Base-by-base conservation (phyloP, 2,888 invertebrate species). In the Villa cingulata region DNA sequence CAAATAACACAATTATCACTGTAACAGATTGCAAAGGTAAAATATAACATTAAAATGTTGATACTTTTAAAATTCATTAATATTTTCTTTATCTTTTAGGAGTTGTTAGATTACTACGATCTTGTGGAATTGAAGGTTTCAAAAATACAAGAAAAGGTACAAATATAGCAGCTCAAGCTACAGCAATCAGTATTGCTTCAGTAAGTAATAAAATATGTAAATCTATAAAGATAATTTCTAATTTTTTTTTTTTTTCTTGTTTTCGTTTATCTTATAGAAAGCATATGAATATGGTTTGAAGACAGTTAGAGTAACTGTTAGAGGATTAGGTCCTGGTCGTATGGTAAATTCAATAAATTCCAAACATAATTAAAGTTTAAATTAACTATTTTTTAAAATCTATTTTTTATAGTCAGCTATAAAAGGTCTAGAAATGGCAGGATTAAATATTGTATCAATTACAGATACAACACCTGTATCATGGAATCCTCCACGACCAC, bases 141-240 rank as follows among this genome's bases (percentile, higher is more conserved):
- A 94, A 91, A 70, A 89, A 95, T 66, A 82, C 92, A 0, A 81
- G 85, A 57, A 96, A 96, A 69, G 95, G 95, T 52, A 96, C 96
- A 5, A 95, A 92, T 63, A 85, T 96, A 59, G 96, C 96, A 37
- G 96, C 94, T 2, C 95, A 97, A 70, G 87, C 94, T 14, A 88
- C 94, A 20, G 95, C 89, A 20, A 80, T 92, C 46, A 79, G 74
- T 49, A 70, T 92, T 57, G 83, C 85, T 55, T 71, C 72, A 49
- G 89, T 89, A 72, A 73, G 77, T 69, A 53, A 51, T 48, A 34
- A 45, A 40, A n/a, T 23, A 41, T 41, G 29, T n/a, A 27, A 9
- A 40, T n/a, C 9, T 23, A 14, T 19, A n/a, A n/a, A n/a, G n/a
- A n/a, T n/a, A n/a, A n/a, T n/a, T n/a, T n/a, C n/a, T n/a, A n/a